phyloP scores from a whole-genome alignment of 2,113 vertebrate species.

The Genyomyrus donnyi region DNA sequence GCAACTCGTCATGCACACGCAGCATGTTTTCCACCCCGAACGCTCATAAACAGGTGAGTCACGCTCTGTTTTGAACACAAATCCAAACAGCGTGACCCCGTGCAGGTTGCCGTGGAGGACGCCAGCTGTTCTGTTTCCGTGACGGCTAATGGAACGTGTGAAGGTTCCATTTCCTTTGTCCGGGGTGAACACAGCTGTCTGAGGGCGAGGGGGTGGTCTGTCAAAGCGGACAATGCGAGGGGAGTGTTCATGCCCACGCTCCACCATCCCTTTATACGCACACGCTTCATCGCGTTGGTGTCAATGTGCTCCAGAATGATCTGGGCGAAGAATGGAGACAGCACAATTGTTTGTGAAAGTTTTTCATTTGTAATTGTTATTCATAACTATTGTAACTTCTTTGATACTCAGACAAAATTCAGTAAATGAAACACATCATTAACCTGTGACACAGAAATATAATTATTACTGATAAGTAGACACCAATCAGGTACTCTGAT shows the following conservation, averaged over 20 bases:
- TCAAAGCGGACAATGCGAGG: neutral
- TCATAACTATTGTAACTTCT: neutral
- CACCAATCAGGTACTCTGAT: neutral
- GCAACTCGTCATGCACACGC: neutral
- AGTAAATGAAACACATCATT: neutral
- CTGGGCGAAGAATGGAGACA: neutral
- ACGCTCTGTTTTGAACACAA: neutral
- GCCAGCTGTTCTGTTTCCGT: neutral
- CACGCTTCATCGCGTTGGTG: neutral
- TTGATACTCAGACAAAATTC: neutral
- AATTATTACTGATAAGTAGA: neutral
- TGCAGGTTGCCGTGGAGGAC: neutral
- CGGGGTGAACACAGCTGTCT: neutral
- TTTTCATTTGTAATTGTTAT: neutral
- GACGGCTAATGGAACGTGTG: neutral
- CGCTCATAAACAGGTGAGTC: neutral
- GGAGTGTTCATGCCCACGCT: neutral
- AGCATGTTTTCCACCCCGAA: neutral
- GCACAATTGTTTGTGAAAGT: neutral
- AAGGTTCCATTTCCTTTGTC: neutral
- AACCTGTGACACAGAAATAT: neutral
- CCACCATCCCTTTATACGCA: neutral
- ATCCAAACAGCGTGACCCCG: neutral
- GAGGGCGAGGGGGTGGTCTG: neutral
- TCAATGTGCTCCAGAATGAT: neutral